phyloP scores from a whole-genome alignment of 2,888 invertebrate genomes.

The Coenonympha glycerion region DNA sequence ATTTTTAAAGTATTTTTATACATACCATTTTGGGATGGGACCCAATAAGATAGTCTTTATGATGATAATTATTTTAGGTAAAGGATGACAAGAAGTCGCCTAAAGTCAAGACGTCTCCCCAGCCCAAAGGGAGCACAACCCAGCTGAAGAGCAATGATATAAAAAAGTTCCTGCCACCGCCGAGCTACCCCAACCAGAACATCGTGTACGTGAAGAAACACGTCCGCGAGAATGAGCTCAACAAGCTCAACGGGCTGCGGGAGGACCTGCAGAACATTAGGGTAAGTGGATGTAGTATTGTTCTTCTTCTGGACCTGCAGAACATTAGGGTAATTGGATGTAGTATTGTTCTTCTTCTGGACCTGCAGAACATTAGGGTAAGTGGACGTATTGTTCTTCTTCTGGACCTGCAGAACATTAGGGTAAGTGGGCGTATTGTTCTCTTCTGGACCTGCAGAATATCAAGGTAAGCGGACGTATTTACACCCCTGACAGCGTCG shows the following conservation, averaged over 20 bases:
- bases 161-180: slow-evolving; percentile 51
- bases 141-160: slow-evolving; percentile 37
- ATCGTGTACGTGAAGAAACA: slow-evolving; percentile 61
- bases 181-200: slow-evolving; percentile 57
- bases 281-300: slow-evolving; percentile 46
- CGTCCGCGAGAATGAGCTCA: slow-evolving; percentile 62
- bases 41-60: too few relatives aligned
- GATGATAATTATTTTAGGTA: too few relatives aligned
- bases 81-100: slow-evolving; percentile 32
- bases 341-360: too few relatives aligned
- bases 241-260: slow-evolving; percentile 59
- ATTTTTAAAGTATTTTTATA: too few relatives aligned
- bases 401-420: slow-evolving; percentile 59
- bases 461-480: slow-evolving; percentile 44
- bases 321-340: slow-evolving; percentile 51
- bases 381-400: background rate
- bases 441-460: slow-evolving; percentile 54
- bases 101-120: slow-evolving; percentile 36
- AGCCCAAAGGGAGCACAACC: slow-evolving; percentile 23
- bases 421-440: slow-evolving; percentile 35
- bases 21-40: too few relatives aligned
- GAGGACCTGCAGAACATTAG: slow-evolving; percentile 58
- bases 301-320: slow-evolving; percentile 58
- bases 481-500: too few relatives aligned
- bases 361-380: slow-evolving; percentile 59